A percentile compares a stretch with the other conserved stretches of the same genome.
phyloP scores from a whole-genome alignment of 2,888 invertebrate genomes.

The Automeris io region DNA sequence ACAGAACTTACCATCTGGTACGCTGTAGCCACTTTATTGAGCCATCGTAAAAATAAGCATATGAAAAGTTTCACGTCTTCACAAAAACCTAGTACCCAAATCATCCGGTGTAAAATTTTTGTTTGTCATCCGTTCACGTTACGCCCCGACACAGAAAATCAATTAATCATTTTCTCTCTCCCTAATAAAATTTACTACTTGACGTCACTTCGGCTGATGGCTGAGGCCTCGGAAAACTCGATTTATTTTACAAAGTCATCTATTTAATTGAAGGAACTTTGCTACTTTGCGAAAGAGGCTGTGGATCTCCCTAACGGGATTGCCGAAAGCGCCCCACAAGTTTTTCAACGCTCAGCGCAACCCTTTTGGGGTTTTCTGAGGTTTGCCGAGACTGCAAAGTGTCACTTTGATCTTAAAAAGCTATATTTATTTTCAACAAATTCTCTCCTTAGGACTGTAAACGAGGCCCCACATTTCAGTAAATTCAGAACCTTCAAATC shows the following conservation, averaged over 20 bases:
- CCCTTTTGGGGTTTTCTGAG: conserved; percentile 17
- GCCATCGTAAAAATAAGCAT: conserved; percentile 4
- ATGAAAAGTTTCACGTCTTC: neutral
- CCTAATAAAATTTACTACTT: conserved; percentile 47
- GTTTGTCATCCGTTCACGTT: conserved; percentile 32
- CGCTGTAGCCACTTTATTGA: too few relatives aligned
- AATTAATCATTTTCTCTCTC: conserved; percentile 40
- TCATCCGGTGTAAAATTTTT: conserved; percentile 28
- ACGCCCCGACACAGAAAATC: conserved; percentile 30
- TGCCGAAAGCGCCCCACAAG: conserved; percentile 22
- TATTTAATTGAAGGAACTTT: conserved; percentile 41
- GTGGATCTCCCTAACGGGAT: conserved; percentile 12
- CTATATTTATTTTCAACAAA: too few relatives aligned
- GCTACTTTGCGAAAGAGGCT: conserved; percentile 29
- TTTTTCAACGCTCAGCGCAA: conserved; percentile 24
- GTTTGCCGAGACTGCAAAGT: conserved; percentile 9
- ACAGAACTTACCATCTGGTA: too few relatives aligned
- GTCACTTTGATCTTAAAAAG: conserved; percentile 8
- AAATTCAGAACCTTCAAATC: too few relatives aligned
- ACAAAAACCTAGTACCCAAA: conserved; percentile 14
- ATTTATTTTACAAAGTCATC: conserved; percentile 41
- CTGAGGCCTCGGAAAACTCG: conserved; percentile 24
- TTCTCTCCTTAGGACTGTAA: too few relatives aligned
- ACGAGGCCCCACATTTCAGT: too few relatives aligned
- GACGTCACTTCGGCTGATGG: conserved; percentile 29